Percentiles rank a stretch among this genome's conserved stretches.
Conservation (phyloP, 2,113 vertebrate species). For the Pelmatolapia mariae region DNA sequence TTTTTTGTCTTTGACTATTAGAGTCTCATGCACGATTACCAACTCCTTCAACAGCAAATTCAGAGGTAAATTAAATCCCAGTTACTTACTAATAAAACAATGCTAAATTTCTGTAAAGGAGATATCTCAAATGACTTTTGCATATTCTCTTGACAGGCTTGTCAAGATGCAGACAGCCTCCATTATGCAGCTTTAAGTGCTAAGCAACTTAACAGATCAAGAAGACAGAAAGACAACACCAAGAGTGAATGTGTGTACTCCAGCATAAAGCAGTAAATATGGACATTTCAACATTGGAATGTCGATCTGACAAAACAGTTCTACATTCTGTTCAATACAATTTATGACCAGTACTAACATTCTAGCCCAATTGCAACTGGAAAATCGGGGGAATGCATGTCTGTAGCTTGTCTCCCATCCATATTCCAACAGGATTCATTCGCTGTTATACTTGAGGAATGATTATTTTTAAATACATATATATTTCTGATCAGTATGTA, state of each 20-base stretch:
- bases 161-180: neutral
- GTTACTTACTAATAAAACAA: neutral
- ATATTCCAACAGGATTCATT: neutral
- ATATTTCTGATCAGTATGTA: neutral
- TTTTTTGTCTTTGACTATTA: neutral
- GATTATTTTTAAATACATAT: neutral
- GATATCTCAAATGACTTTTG: neutral
- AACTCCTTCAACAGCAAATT: neutral
- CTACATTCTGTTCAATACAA: neutral
- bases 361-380: neutral
- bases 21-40: neutral
- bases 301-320: neutral
- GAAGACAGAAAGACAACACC: neutral
- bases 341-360: neutral
- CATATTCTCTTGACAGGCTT: neutral
- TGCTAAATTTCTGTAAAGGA: rapidly evolving
- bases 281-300: neutral
- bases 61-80: neutral
- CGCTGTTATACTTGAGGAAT: neutral
- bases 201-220: neutral
- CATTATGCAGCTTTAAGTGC: neutral
- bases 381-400: rapidly evolving
- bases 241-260: neutral
- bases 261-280: neutral
- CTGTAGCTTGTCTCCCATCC: neutral